Base-by-base conservation (phyloP, 2,797 vertebrate genomes). In the Tenualosa ilisha region DNA sequence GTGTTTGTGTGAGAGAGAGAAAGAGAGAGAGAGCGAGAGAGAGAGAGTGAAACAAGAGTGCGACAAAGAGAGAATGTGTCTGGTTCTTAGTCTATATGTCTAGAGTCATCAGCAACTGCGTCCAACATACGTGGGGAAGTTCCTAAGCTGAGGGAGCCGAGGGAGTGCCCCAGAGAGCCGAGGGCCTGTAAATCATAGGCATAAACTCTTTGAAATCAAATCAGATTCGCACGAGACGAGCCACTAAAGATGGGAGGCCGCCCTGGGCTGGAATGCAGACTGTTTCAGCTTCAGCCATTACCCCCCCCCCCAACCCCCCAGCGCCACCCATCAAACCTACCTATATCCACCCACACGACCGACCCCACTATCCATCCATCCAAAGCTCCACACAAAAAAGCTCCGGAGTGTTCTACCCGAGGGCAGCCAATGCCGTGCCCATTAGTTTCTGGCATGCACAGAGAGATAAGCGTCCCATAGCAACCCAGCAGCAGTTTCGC, bases 181-280 rank as follows among this genome's bases (percentile, higher is more conserved):
- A 72, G 86, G 56, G 89, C 84, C 53, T 81, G 86, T 94, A 95
- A 94, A 94, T 94, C 93, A 93, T 81, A 65, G 40, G 90, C 89
- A 93, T 92, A 89, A 90, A 89, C 89, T 87, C 92, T 94, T 93
- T 93, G 91, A 93, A 86, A 86, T 84, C 59, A 83, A 87, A 84
- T 82, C 31, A 92, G 91, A 88, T 84, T 88, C 88, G 87, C 90
- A 89, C 88, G 90, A 91, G 90, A 89, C 63, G 83, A 90, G 83
- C 88, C 81, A 91, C 87, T 84, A 83, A 87, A 90, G 89, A 84
- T 85, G 84, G 81, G 82, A 37, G 31, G 17, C 59, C 49, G 43
- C 24, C 2, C 81, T 53, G n/a, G 81, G 84, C 15, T 81, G 84
- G 83, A 88, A 86, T 50, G 24, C 54, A 46, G 65, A 75, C 37